Conservation (phyloP, 2,113 vertebrate genomes). For the Tiliqua scincoides region DNA sequence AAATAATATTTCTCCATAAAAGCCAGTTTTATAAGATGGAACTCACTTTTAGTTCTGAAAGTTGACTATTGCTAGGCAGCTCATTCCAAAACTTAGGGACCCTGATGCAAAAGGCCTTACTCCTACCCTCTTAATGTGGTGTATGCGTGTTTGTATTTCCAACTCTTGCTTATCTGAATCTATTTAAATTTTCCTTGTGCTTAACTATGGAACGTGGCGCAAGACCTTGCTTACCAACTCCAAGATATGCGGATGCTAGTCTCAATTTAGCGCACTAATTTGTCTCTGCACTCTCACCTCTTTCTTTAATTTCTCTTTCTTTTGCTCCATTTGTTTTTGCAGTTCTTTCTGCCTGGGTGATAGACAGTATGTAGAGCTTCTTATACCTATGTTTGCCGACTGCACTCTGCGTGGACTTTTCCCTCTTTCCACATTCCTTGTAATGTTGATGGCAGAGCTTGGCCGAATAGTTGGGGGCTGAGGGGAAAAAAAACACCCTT, state of each 20-base stretch:
- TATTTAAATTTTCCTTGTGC: too few relatives aligned
- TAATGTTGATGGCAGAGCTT: constrained; percentile 75
- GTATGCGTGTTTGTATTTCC: too few relatives aligned
- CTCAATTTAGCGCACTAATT: background rate
- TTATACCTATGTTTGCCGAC: constrained; percentile 72
- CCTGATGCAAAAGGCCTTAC: background rate
- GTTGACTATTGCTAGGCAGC: background rate
- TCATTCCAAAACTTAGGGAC: background rate
- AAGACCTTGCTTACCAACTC: background rate
- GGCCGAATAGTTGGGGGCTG: constrained; percentile 79
- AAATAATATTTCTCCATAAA: too few relatives aligned
- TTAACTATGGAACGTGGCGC: background rate
- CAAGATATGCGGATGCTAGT: background rate
- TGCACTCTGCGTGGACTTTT: constrained; percentile 77
- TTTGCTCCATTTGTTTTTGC: constrained; percentile 82
- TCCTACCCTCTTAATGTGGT: background rate
- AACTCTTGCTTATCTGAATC: too few relatives aligned
- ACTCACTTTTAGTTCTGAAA: background rate
- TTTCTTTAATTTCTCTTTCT: constrained; percentile 82
- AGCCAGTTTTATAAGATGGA: too few relatives aligned
- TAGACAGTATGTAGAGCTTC: constrained; percentile 82
- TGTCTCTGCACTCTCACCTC: constrained; percentile 79
- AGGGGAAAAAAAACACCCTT: constrained; percentile 62
- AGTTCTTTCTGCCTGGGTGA: constrained; percentile 89
- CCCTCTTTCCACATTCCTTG: constrained; percentile 57